Percentiles rank a stretch among this genome's conserved stretches.
phyloP scores from a whole-genome alignment of 23 tunicate genomes.

The Pegea sp. region DNA sequence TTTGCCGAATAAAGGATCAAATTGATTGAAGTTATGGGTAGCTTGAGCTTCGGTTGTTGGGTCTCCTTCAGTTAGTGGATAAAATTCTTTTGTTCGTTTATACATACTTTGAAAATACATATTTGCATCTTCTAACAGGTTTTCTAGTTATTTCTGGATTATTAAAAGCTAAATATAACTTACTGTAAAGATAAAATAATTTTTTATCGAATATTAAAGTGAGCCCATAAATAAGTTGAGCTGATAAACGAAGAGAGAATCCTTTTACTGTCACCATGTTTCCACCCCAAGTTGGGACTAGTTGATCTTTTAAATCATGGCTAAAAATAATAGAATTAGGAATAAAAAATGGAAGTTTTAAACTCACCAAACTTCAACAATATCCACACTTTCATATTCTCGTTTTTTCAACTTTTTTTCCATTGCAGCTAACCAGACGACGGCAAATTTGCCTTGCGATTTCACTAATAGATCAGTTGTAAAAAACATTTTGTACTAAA shows the following conservation, averaged over 20 bases:
- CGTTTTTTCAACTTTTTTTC: background rate
- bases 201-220: conserved; percentile 24
- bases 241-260: conserved; percentile 39
- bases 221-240: conserved; percentile 47
- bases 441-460: background rate
- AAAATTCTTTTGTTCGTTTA: no score
- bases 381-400: background rate
- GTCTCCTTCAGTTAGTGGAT: no score
- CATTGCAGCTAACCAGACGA: background rate
- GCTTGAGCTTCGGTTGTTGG: no score
- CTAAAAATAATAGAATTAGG: conserved; percentile 1
- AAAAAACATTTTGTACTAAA: background rate
- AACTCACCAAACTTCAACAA: conserved; percentile 1
- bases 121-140: no score
- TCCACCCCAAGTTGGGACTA: conserved; percentile 11
- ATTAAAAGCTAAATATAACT: background rate
- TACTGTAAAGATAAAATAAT: conserved; percentile 19
- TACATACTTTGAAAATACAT: no score
- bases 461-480: background rate
- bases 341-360: background rate
- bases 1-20: no score
- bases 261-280: conserved; percentile 26
- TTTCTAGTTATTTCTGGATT: no score
- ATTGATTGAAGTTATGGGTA: no score
- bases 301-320: conserved; percentile 5